Conservation (phyloP, 2,113 vertebrate genomes). For the Ceuthmochares aereus region DNA sequence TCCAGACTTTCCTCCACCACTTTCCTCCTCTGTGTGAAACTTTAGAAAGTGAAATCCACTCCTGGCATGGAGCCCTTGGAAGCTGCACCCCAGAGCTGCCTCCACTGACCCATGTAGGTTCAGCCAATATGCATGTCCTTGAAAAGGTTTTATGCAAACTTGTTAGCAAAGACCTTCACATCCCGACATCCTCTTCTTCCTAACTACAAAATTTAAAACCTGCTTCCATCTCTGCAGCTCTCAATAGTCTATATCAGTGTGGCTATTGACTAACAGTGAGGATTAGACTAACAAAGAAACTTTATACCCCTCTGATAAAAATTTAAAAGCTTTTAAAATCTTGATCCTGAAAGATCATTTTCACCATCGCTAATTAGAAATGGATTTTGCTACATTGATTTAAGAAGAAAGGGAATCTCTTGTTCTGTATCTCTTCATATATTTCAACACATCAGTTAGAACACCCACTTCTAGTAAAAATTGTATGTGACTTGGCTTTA, state of each 20-base stretch:
- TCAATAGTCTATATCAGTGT: accelerated
- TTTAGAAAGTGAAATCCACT: background rate
- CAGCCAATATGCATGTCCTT: background rate
- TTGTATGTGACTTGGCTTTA: slow-evolving; percentile 28
- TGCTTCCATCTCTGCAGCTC: background rate
- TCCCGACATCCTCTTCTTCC: background rate
- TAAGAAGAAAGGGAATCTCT: background rate
- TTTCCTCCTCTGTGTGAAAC: background rate
- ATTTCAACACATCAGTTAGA: slow-evolving; percentile 16
- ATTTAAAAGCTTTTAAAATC: background rate
- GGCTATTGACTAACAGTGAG: background rate
- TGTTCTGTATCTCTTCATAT: background rate
- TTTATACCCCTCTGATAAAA: background rate
- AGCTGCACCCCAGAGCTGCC: background rate
- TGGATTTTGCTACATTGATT: background rate
- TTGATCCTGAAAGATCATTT: background rate
- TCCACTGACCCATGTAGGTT: accelerated
- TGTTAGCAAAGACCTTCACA: background rate
- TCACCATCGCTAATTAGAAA: background rate
- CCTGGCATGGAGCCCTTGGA: background rate
- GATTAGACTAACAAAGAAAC: background rate
- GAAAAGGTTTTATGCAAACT: background rate
- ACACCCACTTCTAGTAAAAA: background rate
- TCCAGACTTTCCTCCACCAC: background rate
- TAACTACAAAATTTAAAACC: background rate